Evolutionary conservation across 2,888 invertebrate genomes (phyloP).

Genomic region (Taphrorychus bicolor): DNA sequence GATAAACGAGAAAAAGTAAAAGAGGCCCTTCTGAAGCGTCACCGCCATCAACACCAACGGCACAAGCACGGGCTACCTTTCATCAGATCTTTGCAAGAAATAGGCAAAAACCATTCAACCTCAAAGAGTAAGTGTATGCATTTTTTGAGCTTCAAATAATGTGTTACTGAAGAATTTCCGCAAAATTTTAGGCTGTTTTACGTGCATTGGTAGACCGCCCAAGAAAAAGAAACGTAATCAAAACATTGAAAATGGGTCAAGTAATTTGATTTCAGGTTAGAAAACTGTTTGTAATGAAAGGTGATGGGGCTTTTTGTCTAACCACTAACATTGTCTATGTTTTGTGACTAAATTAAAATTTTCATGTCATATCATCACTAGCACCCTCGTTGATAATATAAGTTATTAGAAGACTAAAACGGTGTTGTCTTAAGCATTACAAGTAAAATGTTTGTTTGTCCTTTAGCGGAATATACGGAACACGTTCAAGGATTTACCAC

Average conservation of each 20-base stretch:
- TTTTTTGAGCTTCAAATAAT: not conserved
- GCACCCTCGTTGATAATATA: no score
- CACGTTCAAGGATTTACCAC: slow-evolving; percentile 63
- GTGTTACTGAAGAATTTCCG: not conserved
- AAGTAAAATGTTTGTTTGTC: slow-evolving; percentile 40
- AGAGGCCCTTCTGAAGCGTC: slow-evolving; percentile 85
- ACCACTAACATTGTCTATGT: slow-evolving; percentile 8
- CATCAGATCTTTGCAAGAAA: slow-evolving; percentile 94
- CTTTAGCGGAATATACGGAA: slow-evolving; percentile 56
- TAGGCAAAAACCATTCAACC: slow-evolving; percentile 93
- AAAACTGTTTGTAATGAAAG: slow-evolving; percentile 16
- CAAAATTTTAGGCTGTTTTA: slow-evolving; percentile 24
- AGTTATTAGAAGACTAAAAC: no score
- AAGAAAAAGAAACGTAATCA: slow-evolving; percentile 27
- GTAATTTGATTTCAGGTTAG: slow-evolving; percentile 67
- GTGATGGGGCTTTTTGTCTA: slow-evolving; percentile 5
- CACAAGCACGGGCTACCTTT: slow-evolving; percentile 79
- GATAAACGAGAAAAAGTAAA: slow-evolving; percentile 81
- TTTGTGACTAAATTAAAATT: no score
- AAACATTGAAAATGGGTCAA: slow-evolving; percentile 61
- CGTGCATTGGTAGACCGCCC: slow-evolving; percentile 23
- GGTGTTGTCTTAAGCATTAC: not conserved
- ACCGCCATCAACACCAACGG: slow-evolving; percentile 90
- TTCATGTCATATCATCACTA: no score
- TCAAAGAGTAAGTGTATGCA: slow-evolving; percentile 83